A percentile compares a stretch with the other conserved stretches of the same genome.
Conservation (phyloP, 1,140 invertebrate genomes). For the Panulirus ornatus region DNA sequence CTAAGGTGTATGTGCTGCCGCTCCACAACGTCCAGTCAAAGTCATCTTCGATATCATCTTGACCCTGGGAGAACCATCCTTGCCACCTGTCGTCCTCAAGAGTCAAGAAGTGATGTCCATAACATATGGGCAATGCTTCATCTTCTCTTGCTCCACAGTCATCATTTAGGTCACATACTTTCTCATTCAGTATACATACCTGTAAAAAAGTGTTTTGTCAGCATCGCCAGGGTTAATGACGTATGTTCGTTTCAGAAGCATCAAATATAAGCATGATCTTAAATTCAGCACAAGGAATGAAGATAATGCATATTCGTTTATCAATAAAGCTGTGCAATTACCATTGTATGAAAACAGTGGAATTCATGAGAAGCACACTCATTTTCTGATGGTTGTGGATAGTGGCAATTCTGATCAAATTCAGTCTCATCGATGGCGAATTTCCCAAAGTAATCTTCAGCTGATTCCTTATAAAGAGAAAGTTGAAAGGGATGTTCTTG, state of each 20-base stretch:
- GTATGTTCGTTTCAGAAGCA: no score
- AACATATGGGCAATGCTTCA: not conserved
- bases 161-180: slow-evolving; percentile 56
- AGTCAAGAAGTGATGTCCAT: slow-evolving; percentile 21
- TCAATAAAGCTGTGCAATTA: not conserved
- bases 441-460: slow-evolving; percentile 33
- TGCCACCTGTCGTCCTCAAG: slow-evolving; percentile 37
- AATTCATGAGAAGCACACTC: slow-evolving; percentile 17
- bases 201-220: no score
- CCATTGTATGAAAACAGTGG: slow-evolving; percentile 50
- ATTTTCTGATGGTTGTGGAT: slow-evolving; percentile 17
- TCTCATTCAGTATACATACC: slow-evolving; percentile 45
- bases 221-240: no score
- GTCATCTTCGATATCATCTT: slow-evolving; percentile 49
- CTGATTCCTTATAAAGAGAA: slow-evolving; percentile 51
- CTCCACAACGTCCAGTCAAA: slow-evolving; percentile 59
- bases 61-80: slow-evolving; percentile 50
- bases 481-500: slow-evolving; percentile 50
- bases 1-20: slow-evolving; percentile 13
- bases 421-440: slow-evolving; percentile 59
- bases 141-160: slow-evolving; percentile 60
- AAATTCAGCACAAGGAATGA: no score
- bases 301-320: no score
- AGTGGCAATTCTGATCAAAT: slow-evolving; percentile 49
- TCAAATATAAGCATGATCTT: no score